Percentiles rank a stretch among this genome's conserved stretches.
Evolutionary conservation across 2,797 vertebrate species (phyloP).

Genomic region (Eulemur coronatus): DNA sequence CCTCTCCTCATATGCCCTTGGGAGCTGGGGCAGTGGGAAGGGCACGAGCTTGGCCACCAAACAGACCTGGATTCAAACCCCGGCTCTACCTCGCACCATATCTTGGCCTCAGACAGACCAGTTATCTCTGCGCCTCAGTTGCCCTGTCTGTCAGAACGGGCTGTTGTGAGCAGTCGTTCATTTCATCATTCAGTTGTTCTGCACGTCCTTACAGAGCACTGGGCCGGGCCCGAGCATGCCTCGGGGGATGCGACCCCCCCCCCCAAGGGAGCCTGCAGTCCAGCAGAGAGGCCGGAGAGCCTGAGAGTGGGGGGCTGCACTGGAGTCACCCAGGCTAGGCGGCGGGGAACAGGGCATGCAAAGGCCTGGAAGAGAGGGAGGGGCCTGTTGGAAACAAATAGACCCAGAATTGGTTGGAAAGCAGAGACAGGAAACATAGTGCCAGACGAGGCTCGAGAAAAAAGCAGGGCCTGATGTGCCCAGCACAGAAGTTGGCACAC

Average conservation of each 20-base stretch:
- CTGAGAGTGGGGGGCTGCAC: neutral
- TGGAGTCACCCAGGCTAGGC: neutral
- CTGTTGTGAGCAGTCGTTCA: neutral
- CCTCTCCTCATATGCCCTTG: neutral
- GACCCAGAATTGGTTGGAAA: neutral
- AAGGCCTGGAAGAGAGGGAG: neutral
- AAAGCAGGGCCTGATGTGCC: neutral
- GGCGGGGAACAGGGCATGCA: neutral
- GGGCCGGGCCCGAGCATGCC: neutral
- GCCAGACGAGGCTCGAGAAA: neutral
- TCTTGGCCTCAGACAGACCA: neutral
- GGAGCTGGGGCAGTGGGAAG: neutral
- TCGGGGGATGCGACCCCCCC: neutral
- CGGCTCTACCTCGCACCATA: neutral
- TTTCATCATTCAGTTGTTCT: neutral
- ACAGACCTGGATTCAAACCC: neutral
- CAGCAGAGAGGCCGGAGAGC: neutral
- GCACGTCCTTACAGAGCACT: neutral
- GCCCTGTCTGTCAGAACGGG: neutral
- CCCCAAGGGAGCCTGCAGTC: neutral
- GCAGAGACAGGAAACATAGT: too few relatives aligned
- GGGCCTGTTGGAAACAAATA: neutral
- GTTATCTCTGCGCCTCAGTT: neutral
- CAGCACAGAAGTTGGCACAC: neutral
- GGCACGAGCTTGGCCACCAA: neutral